Percentiles rank a stretch among this genome's conserved stretches.
phyloP scores from a whole-genome alignment of 2,113 vertebrate genomes.

The Leucoraja erinaceus region DNA sequence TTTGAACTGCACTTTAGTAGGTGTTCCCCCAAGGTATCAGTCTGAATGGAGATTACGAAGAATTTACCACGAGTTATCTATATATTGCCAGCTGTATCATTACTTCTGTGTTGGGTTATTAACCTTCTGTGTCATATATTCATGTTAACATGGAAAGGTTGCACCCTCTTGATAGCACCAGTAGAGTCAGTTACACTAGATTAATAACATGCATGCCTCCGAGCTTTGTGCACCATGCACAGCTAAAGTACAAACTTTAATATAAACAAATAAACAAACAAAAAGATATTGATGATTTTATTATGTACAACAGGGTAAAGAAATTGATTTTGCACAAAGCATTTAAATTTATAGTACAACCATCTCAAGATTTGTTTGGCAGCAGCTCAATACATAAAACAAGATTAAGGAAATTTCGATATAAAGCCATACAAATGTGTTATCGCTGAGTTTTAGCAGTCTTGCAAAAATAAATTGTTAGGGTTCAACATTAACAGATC shows the following conservation, averaged over 20 bases:
- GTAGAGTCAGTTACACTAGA: background rate
- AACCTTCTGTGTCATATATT: slow-evolving; percentile 17
- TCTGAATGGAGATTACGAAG: background rate
- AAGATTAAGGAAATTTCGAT: background rate
- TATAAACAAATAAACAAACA: background rate
- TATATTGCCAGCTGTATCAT: slow-evolving; percentile 31
- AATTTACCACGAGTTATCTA: slow-evolving; percentile 8
- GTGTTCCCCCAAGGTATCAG: slow-evolving; percentile 4
- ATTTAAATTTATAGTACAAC: background rate
- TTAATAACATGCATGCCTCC: background rate
- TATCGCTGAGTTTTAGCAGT: background rate
- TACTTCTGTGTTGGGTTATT: slow-evolving; percentile 23
- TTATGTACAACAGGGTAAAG: background rate
- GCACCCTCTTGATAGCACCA: background rate
- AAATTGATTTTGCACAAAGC: background rate
- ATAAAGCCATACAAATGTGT: background rate
- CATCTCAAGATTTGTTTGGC: background rate
- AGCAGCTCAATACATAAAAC: background rate
- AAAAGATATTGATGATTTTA: background rate
- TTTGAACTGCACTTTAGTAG: background rate
- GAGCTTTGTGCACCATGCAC: background rate
- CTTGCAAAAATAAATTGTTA: background rate
- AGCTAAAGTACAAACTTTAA: background rate
- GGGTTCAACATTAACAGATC: background rate
- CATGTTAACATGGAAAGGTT: slow-evolving; percentile 25